phyloP scores from a whole-genome alignment of 2,888 invertebrate species.

The Drosophila pseudotakahashii region DNA sequence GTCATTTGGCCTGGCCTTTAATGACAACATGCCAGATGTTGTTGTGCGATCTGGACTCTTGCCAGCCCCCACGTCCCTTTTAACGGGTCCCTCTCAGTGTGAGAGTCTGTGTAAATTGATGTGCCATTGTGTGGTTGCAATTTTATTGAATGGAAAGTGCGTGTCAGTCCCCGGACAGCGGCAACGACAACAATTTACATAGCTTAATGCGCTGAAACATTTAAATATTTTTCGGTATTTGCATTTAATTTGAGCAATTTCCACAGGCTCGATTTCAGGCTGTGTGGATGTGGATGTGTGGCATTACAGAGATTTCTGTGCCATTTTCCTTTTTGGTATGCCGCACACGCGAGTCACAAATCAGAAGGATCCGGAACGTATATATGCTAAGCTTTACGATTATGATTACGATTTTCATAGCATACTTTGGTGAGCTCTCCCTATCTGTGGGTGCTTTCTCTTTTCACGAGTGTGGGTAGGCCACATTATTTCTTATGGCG shows the following conservation, averaged over 20 bases:
- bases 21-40: slow-evolving; percentile 65
- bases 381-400: slow-evolving; percentile 46
- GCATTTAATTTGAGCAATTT: slow-evolving; percentile 67
- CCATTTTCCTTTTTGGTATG: slow-evolving; percentile 45
- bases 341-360: slow-evolving; percentile 59
- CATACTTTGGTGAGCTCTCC: slow-evolving; percentile 57
- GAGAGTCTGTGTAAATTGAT: slow-evolving; percentile 65
- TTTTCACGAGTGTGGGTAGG: slow-evolving; percentile 1
- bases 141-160: slow-evolving; percentile 73
- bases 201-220: slow-evolving; percentile 60
- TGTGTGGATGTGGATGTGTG: not conserved
- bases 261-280: slow-evolving; percentile 34
- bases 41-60: slow-evolving; percentile 36
- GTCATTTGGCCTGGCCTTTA: slow-evolving; percentile 56
- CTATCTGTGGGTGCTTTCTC: slow-evolving; percentile 7
- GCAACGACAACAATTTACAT: slow-evolving; percentile 55
- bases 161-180: slow-evolving; percentile 52
- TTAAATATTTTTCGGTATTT: slow-evolving; percentile 54
- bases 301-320: slow-evolving; percentile 32
- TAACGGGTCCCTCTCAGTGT: not conserved
- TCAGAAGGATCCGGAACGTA: slow-evolving; percentile 41
- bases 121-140: slow-evolving; percentile 62
- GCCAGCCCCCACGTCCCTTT: slow-evolving; percentile 27
- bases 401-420: slow-evolving; percentile 62
- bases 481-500: slow-evolving; percentile 38